Conservation (phyloP, 2,888 invertebrate species). For the Papilio elwesi region DNA sequence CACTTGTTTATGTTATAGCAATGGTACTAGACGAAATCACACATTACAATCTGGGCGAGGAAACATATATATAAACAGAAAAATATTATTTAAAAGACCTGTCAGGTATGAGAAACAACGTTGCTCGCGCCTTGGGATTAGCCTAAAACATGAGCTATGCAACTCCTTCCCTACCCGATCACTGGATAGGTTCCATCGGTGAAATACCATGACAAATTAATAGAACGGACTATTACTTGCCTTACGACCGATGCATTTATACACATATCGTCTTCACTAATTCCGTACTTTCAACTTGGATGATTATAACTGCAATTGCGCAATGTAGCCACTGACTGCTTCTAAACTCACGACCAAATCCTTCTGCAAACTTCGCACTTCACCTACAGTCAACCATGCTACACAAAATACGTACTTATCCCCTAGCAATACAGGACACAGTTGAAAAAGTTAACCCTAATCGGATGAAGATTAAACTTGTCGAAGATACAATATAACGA, state of each 20-base stretch:
- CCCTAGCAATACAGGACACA: constrained; percentile 41
- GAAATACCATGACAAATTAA: too few species aligned
- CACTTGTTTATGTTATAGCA: too few species aligned
- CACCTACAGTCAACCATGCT: constrained; percentile 39
- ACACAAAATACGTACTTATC: constrained; percentile 46
- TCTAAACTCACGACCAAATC: constrained; percentile 79
- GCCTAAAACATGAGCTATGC: too few species aligned
- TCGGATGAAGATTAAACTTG: constrained; percentile 41
- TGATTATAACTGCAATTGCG: constrained; percentile 78
- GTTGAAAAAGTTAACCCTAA: background rate
- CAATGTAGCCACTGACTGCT: constrained; percentile 70
- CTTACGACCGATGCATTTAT: background rate
- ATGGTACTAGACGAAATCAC: too few species aligned
- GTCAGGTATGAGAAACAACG: too few species aligned
- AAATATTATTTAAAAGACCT: too few species aligned
- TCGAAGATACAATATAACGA: constrained; percentile 70
- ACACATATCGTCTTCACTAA: constrained; percentile 60
- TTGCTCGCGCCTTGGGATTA: too few species aligned
- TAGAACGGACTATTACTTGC: too few species aligned
- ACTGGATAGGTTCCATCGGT: too few species aligned
- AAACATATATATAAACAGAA: too few species aligned
- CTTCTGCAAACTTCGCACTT: constrained; percentile 55
- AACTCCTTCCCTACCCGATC: too few species aligned
- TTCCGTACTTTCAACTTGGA: constrained; percentile 79
- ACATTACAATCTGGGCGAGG: too few species aligned